phyloP scores from a whole-genome alignment of 2,113 vertebrate genomes.

The Salminus brasiliensis region DNA sequence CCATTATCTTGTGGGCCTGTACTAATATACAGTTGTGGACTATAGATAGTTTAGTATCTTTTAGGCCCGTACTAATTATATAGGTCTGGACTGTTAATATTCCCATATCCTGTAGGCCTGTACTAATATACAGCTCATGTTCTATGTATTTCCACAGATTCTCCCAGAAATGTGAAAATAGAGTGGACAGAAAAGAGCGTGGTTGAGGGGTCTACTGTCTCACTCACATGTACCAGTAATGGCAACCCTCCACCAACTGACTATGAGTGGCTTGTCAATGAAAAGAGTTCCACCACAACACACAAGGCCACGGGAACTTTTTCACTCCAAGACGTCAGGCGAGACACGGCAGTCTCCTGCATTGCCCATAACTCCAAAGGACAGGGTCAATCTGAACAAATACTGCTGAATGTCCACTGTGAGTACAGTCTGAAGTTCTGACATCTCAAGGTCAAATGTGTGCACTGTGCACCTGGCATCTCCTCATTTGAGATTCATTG shows the following conservation, averaged over 20 bases:
- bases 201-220: constrained; percentile 35
- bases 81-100: too few relatives aligned
- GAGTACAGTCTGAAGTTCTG: too few relatives aligned
- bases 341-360: constrained; percentile 54
- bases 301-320: neutral
- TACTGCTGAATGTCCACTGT: constrained; percentile 56
- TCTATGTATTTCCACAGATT: constrained; percentile 45
- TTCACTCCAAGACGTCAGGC: constrained; percentile 23
- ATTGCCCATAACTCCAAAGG: constrained; percentile 47
- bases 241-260: constrained; percentile 43
- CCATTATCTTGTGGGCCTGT: too few relatives aligned
- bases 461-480: too few relatives aligned
- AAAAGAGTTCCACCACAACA: neutral
- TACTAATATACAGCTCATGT: too few relatives aligned
- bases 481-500: too few relatives aligned
- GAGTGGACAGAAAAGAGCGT: neutral
- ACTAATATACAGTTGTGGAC: too few relatives aligned
- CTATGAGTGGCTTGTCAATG: constrained; percentile 52
- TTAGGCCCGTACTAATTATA: too few relatives aligned
- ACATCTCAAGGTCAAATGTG: too few relatives aligned
- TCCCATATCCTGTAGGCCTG: too few relatives aligned
- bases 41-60: too few relatives aligned
- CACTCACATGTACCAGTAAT: constrained; percentile 40
- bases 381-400: constrained; percentile 27
- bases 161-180: constrained; percentile 48